Conservation (phyloP, 37 sponge, comb jelly and placozoan species). For the Crambe crambe region DNA sequence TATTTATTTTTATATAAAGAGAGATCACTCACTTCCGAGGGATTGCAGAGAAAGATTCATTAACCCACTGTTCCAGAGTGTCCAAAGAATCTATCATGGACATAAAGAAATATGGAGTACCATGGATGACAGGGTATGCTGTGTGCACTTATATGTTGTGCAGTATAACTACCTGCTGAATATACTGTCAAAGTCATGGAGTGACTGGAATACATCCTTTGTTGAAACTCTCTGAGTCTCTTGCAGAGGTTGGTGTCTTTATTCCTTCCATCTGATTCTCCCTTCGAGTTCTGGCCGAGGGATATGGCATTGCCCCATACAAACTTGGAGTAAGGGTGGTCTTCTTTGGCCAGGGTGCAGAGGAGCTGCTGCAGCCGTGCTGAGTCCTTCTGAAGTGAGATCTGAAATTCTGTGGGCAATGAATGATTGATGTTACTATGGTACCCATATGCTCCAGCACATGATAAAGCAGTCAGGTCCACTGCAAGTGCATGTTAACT, state of each 20-base stretch:
- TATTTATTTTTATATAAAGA: background rate
- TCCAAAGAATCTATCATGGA: conserved; percentile 71
- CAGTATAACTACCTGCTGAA: conserved; percentile 64
- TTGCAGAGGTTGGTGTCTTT: conserved; percentile 32
- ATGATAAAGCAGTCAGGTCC: too few species aligned
- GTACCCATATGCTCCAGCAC: too few species aligned
- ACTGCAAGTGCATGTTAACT: too few species aligned
- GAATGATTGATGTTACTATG: background rate
- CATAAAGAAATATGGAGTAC: background rate
- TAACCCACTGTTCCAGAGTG: conserved; percentile 45
- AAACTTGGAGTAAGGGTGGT: conserved; percentile 64
- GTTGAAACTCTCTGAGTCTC: conserved; percentile 39
- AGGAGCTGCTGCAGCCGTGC: conserved; percentile 53
- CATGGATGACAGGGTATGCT: background rate
- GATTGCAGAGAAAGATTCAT: conserved; percentile 53
- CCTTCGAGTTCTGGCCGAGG: background rate
- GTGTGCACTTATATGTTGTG: too few species aligned
- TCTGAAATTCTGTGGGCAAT: conserved; percentile 53
- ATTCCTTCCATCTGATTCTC: background rate
- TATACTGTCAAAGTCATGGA: conserved; percentile 66
- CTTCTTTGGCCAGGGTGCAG: conserved; percentile 16
- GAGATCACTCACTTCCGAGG: conserved; percentile 40
- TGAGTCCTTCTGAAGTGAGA: conserved; percentile 39
- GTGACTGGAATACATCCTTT: conserved; percentile 56
- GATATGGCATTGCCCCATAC: conserved; percentile 55